Percentiles rank a stretch among this genome's conserved stretches.
phyloP scores from a whole-genome alignment of 2,888 invertebrate species.

The Maniola hyperantus region DNA sequence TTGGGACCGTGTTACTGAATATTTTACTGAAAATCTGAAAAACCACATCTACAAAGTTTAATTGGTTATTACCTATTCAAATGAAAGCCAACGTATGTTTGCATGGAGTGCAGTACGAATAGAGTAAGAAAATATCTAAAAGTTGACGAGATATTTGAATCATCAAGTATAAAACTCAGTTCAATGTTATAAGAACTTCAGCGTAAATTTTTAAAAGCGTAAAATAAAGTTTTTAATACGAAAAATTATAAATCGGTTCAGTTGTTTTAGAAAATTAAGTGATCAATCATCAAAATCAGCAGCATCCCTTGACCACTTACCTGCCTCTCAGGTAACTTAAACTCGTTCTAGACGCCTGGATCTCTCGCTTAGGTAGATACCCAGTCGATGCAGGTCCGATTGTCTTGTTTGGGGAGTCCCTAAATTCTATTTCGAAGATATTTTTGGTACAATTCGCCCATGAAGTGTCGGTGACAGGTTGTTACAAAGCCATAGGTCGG shows the following conservation, averaged over 20 bases:
- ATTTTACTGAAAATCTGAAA: too few species aligned
- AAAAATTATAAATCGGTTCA: constrained; percentile 17
- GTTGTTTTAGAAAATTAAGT: constrained; percentile 24
- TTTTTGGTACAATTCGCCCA: constrained; percentile 6
- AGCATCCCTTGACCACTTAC: constrained; percentile 31
- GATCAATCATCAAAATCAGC: constrained; percentile 25
- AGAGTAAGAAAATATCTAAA: too few species aligned
- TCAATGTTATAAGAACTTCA: not conserved
- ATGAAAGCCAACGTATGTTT: too few species aligned
- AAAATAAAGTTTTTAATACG: not conserved
- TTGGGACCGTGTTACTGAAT: too few species aligned
- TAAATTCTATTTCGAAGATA: constrained; percentile 7
- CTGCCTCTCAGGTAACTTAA: constrained; percentile 16
- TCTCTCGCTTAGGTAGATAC: not conserved
- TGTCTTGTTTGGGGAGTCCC: not conserved
- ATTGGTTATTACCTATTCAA: too few species aligned
- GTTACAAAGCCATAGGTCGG: constrained; percentile 21
- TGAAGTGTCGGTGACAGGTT: constrained; percentile 15
- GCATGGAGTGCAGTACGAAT: too few species aligned
- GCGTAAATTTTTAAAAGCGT: not conserved
- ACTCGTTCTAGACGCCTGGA: constrained; percentile 3
- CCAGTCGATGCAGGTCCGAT: not conserved
- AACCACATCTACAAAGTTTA: too few species aligned
- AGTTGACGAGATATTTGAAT: too few species aligned
- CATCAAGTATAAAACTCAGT: not conserved